Evolutionary conservation across 2,797 vertebrate species (phyloP).

Genomic region (Sebastes oblongus): DNA sequence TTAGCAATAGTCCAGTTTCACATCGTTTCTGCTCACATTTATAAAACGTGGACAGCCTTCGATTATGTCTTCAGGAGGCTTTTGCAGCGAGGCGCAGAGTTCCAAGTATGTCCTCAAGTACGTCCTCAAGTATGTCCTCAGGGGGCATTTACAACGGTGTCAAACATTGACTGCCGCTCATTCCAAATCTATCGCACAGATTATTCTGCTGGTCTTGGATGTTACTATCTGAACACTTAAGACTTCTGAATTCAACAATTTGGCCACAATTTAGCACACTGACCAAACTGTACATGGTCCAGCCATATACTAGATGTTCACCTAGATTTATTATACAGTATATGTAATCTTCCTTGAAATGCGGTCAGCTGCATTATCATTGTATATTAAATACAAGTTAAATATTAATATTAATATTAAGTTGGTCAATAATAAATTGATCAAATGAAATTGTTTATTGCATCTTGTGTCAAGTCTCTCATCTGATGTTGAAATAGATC

Average conservation of each 20-base stretch:
- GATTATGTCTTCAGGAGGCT: not conserved
- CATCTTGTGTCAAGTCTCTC: not conserved
- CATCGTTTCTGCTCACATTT: not conserved
- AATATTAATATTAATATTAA: too few species aligned
- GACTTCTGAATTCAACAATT: not conserved
- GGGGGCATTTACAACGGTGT: not conserved
- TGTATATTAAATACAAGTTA: not conserved
- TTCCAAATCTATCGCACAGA: not conserved
- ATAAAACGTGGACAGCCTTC: not conserved
- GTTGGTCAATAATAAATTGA: too few species aligned
- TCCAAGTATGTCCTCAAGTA: too few species aligned
- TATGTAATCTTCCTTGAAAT: not conserved
- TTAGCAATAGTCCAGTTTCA: not conserved
- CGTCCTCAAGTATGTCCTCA: too few species aligned
- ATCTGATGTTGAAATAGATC: not conserved
- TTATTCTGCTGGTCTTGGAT: not conserved
- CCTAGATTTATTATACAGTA: too few species aligned
- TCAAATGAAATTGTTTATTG: not conserved
- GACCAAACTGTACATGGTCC: not conserved
- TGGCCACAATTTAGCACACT: not conserved
- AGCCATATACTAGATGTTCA: too few species aligned
- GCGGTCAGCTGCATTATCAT: not conserved
- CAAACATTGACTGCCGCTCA: not conserved
- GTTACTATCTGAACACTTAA: not conserved
- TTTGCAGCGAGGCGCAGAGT: not conserved